Evolutionary conservation across 2,888 invertebrate species (phyloP), one percentile per base, ranked within the genome.

Genomic region (Spisula subtruncata): DNA sequence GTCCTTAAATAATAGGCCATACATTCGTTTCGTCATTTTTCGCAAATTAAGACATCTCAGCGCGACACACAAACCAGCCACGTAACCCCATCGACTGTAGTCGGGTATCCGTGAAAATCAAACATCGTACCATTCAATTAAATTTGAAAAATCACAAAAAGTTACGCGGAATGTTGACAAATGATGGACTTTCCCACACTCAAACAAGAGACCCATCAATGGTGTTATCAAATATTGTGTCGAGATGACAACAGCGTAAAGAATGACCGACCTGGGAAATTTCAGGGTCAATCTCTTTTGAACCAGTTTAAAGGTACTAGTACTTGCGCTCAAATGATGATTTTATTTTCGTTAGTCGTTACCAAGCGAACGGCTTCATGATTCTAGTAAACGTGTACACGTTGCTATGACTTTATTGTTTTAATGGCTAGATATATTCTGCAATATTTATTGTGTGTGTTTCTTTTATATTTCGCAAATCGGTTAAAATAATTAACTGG

Each of bases 171-270:
- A 85, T 87, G 86, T 81, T 83, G 87, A 83, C 80, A 85, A 82
- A 25, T 81, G 89, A 85, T 87, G 85, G 85, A 87, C 87, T 89
- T 91, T 91, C 91, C 91, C 91, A 91, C 91, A 91, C 81, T 91
- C 85, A n/a, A 51, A 91, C 91, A 91, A 91, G 85, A 79, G 81
- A 14, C n/a, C 66, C 54, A 71, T 60, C 10, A 82, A 84, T 79
- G 41, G 46, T 81, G 81, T 85, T 84, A 75, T 86, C 86, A 86
- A 86, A 86, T 29, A 20, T 86, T 86, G 46, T 48, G 80, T 56
- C 85, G 35, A 79, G 35, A 79, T 79, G 85, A 79, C 85, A 85
- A 85, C 35, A 80, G n/a, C 8, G n/a, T 56, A 29, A 41, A 75
- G 56, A 75, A 85, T 85, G 85, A 48, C 16, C 80, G 54, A 51